Conservation (phyloP, 2,113 vertebrate species). For the Cyphomyrus plagiostoma region DNA sequence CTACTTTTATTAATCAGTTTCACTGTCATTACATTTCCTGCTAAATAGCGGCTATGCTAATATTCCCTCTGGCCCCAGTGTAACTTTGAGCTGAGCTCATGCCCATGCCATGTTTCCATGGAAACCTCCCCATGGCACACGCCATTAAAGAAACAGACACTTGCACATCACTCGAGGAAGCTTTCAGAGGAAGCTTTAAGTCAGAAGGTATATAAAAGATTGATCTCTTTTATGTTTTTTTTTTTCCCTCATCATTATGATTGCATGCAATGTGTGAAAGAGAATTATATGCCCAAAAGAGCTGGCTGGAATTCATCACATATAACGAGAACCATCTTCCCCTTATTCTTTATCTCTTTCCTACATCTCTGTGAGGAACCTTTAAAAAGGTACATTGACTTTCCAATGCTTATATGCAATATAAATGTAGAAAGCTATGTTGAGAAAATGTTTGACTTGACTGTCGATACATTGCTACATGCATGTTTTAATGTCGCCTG, state of each 20-base stretch:
- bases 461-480: neutral
- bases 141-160: conserved; percentile 58
- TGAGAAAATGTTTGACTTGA: conserved; percentile 38
- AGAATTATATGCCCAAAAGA: neutral
- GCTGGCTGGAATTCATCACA: conserved; percentile 1
- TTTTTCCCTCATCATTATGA: conserved; percentile 26
- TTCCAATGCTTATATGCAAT: neutral
- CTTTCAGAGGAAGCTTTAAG: conserved; percentile 43
- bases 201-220: conserved; percentile 43
- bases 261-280: conserved; percentile 7
- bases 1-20: conserved; percentile 51
- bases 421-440: neutral
- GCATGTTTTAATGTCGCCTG: neutral
- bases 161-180: conserved; percentile 52
- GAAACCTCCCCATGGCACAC: conserved; percentile 55
- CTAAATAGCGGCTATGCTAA: conserved; percentile 43
- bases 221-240: conserved; percentile 39
- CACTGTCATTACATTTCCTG: conserved; percentile 53
- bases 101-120: conserved; percentile 58
- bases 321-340: conserved; percentile 2
- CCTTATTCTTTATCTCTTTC: neutral
- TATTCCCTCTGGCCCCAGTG: conserved; percentile 47
- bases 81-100: conserved; percentile 47
- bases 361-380: neutral
- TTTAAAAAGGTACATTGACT: neutral